Conservation (phyloP, 2,797 vertebrate genomes). For the Hipposideros larvatus region DNA sequence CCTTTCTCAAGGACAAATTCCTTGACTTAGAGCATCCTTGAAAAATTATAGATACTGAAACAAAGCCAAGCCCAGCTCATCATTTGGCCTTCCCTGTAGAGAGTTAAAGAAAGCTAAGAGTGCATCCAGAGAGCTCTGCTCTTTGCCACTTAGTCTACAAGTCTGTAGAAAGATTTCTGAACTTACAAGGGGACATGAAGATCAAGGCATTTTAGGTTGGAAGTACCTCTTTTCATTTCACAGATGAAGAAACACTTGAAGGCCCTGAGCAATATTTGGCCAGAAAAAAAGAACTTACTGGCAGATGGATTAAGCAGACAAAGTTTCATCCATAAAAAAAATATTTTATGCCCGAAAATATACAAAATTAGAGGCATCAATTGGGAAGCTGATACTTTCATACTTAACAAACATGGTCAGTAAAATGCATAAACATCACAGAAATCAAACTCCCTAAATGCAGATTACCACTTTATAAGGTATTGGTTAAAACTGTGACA, state of each 20-base stretch:
- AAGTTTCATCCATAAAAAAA: conserved; percentile 81
- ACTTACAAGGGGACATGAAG: conserved; percentile 80
- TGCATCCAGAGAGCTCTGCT: not conserved
- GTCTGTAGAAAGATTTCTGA: conserved; percentile 70
- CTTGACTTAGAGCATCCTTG: not conserved
- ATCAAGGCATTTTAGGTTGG: conserved; percentile 80
- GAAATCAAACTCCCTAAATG: conserved; percentile 4
- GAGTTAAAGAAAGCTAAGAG: not conserved
- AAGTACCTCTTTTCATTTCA: conserved; percentile 85
- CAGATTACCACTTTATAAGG: not conserved
- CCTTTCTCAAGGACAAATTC: conserved; percentile 25
- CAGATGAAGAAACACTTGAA: conserved; percentile 85
- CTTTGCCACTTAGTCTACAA: conserved; percentile 40
- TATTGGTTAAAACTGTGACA: conserved; percentile 22
- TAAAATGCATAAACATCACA: conserved; percentile 37
- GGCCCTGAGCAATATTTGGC: conserved; percentile 83
- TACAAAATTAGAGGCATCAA: conserved; percentile 72
- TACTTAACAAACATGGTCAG: conserved; percentile 15
- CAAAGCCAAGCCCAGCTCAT: not conserved
- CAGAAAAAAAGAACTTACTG: conserved; percentile 76
- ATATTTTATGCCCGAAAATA: conserved; percentile 77
- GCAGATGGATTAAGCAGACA: conserved; percentile 82
- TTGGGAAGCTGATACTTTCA: conserved; percentile 54
- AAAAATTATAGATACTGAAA: not conserved
- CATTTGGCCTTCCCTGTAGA: not conserved